Evolutionary conservation across 2,888 invertebrate species (phyloP), one percentile per base, ranked within the genome.

Genomic region (Dryadula phaetusa): DNA sequence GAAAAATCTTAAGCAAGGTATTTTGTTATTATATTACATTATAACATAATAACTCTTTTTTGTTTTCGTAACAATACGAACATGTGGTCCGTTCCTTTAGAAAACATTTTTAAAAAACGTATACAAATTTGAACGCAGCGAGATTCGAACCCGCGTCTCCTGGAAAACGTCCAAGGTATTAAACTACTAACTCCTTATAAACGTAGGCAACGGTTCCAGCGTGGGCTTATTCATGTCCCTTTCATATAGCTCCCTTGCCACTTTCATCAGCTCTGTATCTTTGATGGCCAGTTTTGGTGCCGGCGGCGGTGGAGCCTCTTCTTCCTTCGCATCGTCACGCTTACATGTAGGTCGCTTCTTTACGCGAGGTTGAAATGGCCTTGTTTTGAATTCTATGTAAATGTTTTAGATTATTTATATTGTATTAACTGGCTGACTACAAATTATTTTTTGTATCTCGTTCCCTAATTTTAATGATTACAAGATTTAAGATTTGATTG

Each of bases 231-330:
- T 75, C 81, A 82, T 75, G 32, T 90, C 87, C 12, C 78, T 64
- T 66, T 89, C 90, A 62, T 91, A 92, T 66, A 92, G 46, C 1
- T 88, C 87, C 25, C 74, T 74, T 2, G 92, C 92, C 20, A 82
- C 71, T 74, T 87, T 90, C 90, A 92, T 92, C 14, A 92, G 81
- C 77, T 91, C 92, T 0, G 92, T 91, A 66, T 92, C 92, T 63
- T 89, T 88, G 72, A 92, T 84, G 16, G 86, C 87, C n/a, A 92
- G 82, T 70, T 86, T 87, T 5, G 80, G 74, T 0, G 75, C 73
- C 18, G 76, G 71, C 0, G 76, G 70, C 0, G 73, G 64, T 0
- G 73, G 70, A 12, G 70, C 71, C 28, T 78, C 78, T 12, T 77
- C 75, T 2, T 66, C 73, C 4, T 64, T 75, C 4, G 74, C 71